These are phyloP conservation scores for Probaryconus sp. DNA, from an alignment of 1,140 invertebrate genomes.

Conservation along the genomic window DNA sequence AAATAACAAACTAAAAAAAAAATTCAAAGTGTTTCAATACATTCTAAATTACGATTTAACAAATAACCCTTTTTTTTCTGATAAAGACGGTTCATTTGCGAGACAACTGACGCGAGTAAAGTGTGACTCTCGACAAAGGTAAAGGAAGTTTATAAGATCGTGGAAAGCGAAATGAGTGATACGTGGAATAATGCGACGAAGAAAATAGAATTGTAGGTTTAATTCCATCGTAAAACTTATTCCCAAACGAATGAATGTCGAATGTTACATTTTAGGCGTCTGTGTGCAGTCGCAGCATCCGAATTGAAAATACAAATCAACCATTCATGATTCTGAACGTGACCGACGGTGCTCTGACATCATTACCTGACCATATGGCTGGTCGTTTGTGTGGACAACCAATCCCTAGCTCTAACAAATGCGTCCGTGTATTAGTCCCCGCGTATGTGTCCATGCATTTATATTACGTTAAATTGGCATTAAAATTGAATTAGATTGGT, in stretches of 20 bases:
- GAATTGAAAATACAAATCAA: constrained; percentile 60
- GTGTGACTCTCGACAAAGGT: too few relatives aligned
- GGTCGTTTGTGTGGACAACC: constrained; percentile 41
- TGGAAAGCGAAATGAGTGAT: constrained; percentile 11
- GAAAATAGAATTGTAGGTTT: constrained; percentile 14
- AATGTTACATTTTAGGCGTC: constrained; percentile 38
- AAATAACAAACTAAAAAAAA: too few relatives aligned
- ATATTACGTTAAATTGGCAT: constrained; percentile 71
- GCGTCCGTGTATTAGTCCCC: constrained; percentile 19
- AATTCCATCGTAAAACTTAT: constrained; percentile 44
- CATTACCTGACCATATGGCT: constrained; percentile 65
- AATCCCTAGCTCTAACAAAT: constrained; percentile 34
- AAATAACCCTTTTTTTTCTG: not conserved
- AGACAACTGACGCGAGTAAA: too few relatives aligned
- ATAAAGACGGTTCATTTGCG: too few relatives aligned
- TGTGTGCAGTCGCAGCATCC: constrained; percentile 32
- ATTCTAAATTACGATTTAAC: too few relatives aligned
- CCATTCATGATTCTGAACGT: constrained; percentile 72
- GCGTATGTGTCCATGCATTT: constrained; percentile 55
- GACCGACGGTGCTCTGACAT: constrained; percentile 67
- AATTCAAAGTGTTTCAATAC: too few relatives aligned
- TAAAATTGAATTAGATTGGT: constrained; percentile 76
- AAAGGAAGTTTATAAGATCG: too few relatives aligned
- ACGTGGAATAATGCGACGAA: constrained; percentile 7
- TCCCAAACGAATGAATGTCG: constrained; percentile 32